phyloP scores from a whole-genome alignment of 2,113 vertebrate genomes.

The Phyllopteryx taeniolatus region DNA sequence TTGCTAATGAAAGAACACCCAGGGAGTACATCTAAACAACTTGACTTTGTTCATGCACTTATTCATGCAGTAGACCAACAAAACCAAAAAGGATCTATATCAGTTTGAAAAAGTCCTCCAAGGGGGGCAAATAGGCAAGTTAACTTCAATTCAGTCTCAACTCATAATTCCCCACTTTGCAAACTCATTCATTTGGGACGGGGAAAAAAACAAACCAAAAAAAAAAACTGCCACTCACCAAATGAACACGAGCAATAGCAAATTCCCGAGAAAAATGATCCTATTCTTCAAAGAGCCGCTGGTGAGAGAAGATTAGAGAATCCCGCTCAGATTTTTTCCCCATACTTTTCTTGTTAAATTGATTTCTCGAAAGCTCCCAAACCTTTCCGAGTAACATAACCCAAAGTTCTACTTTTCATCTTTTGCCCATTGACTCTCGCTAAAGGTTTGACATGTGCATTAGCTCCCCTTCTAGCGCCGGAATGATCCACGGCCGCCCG shows the following conservation, averaged over 20 bases:
- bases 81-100: not conserved
- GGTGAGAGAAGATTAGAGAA: slow-evolving; percentile 29
- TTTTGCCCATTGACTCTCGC: no score
- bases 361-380: slow-evolving; percentile 13
- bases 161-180: no score
- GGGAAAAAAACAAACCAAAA: no score
- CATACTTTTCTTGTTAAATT: slow-evolving; percentile 34
- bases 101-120: slow-evolving; percentile 16
- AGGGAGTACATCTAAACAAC: slow-evolving; percentile 32
- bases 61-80: not conserved
- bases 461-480: no score
- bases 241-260: not conserved
- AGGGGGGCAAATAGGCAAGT: slow-evolving; percentile 11
- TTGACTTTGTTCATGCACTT: not conserved
- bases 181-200: no score
- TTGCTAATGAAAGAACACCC: slow-evolving; percentile 26
- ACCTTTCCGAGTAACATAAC: not conserved
- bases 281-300: slow-evolving; percentile 10
- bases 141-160: not conserved
- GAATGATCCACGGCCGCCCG: no score
- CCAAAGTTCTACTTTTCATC: no score
- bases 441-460: no score
- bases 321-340: slow-evolving; percentile 24
- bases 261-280: slow-evolving; percentile 1
- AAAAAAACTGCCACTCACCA: not conserved